Percentiles rank a stretch among this genome's conserved stretches.
These are phyloP conservation scores for Mormoops blainvillei DNA, from an alignment of 2,113 vertebrate genomes.

Conservation along the genomic window DNA sequence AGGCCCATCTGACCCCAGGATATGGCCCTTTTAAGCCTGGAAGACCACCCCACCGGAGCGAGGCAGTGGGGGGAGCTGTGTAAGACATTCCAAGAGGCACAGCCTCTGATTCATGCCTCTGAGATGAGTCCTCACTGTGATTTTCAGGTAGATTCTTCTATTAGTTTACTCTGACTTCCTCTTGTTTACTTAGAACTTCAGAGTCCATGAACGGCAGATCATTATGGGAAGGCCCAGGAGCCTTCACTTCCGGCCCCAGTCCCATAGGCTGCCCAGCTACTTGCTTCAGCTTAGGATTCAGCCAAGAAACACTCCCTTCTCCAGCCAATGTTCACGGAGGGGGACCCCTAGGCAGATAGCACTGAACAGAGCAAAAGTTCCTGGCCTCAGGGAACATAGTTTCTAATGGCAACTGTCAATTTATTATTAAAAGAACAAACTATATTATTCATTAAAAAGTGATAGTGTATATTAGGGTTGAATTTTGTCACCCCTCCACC, in stretches of 20 bases:
- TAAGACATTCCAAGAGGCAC: not conserved
- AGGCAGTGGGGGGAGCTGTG: not conserved
- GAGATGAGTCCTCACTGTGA: not conserved
- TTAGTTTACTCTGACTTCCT: not conserved
- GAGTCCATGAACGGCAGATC: not conserved
- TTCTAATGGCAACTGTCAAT: not conserved
- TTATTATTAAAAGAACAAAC: not conserved
- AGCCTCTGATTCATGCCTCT: not conserved
- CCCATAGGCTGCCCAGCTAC: not conserved
- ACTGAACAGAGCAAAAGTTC: not conserved
- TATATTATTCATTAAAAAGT: not conserved
- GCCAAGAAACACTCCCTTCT: not conserved
- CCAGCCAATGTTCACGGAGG: accelerated
- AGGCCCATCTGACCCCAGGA: not conserved
- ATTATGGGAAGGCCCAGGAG: not conserved
- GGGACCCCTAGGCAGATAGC: too few species aligned
- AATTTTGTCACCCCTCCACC: not conserved
- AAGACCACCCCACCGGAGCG: accelerated
- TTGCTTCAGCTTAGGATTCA: too few species aligned
- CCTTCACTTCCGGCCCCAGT: not conserved
- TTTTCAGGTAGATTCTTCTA: not conserved
- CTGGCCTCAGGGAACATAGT: not conserved
- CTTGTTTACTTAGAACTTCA: too few species aligned
- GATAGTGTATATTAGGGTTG: not conserved
- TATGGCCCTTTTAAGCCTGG: too few species aligned